Evolutionary conservation across 1,140 invertebrate species (phyloP).

Genomic region (Drosophila pruinosa): DNA sequence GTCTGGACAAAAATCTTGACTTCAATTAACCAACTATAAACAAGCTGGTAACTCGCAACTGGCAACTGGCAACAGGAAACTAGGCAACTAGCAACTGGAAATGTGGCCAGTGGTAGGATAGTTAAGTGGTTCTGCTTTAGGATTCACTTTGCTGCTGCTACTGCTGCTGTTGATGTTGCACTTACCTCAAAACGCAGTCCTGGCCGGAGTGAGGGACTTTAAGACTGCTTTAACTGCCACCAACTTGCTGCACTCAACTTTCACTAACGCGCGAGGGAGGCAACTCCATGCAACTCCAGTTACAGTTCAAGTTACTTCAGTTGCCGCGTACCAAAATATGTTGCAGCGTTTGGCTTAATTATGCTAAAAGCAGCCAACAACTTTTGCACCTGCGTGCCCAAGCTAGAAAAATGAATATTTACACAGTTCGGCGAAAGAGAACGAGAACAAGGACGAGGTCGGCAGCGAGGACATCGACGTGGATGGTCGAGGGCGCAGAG

Average conservation of each 20-base stretch:
- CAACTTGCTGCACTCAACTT: conserved; percentile 13
- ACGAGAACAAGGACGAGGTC: conserved; percentile 18
- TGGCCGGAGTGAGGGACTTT: conserved; percentile 21
- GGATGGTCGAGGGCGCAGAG: background rate
- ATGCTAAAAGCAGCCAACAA: conserved; percentile 64
- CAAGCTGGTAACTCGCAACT: conserved; percentile 42
- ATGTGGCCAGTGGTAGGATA: conserved; percentile 2
- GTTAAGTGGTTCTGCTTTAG: conserved; percentile 2
- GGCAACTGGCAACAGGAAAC: no score
- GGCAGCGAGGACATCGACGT: background rate
- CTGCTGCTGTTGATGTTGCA: background rate
- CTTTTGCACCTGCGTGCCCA: conserved; percentile 46
- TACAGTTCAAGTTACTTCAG: background rate
- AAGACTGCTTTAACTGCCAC: conserved; percentile 41
- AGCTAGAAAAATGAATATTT: conserved; percentile 59
- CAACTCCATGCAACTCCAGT: background rate
- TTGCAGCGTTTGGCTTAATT: conserved; percentile 51
- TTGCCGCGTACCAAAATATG: background rate
- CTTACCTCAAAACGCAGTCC: conserved; percentile 62
- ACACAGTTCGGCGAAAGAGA: conserved; percentile 35
- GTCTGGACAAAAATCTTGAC: conserved; percentile 26
- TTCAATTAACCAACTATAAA: conserved; percentile 72
- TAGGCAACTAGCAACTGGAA: no score
- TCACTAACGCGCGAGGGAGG: conserved; percentile 5
- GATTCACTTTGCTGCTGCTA: no score